Percentiles rank a stretch among this genome's conserved stretches.
Evolutionary conservation across 2,113 vertebrate genomes (phyloP).

Genomic region (Puntigrus tetrazona): DNA sequence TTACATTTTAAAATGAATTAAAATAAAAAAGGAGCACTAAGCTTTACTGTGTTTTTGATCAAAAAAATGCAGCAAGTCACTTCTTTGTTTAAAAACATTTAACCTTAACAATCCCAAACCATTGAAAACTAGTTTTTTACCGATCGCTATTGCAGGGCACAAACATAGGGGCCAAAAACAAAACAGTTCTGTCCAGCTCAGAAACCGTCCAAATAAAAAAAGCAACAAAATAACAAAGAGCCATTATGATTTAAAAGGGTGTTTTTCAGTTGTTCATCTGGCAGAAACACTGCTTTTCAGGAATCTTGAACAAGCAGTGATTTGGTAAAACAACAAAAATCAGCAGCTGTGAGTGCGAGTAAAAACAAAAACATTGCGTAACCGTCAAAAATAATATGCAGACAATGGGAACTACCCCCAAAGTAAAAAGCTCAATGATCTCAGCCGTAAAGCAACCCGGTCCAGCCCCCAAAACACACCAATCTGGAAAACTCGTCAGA

Average conservation of each 20-base stretch:
- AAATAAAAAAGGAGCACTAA: background rate
- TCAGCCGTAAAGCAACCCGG: background rate
- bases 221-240: background rate
- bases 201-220: background rate
- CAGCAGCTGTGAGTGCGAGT: slow-evolving; percentile 14
- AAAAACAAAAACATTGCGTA: slow-evolving; percentile 15
- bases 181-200: background rate
- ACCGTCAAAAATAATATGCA: slow-evolving; percentile 25
- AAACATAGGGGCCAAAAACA: background rate
- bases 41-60: background rate
- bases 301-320: background rate
- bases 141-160: background rate
- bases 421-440: slow-evolving; percentile 20
- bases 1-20: background rate
- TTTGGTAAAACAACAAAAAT: slow-evolving; percentile 4
- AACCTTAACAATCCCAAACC: background rate
- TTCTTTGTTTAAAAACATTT: background rate
- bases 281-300: background rate
- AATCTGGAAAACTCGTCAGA: slow-evolving; percentile 25
- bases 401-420: slow-evolving; percentile 14
- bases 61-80: background rate
- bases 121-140: background rate
- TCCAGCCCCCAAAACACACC: slow-evolving; percentile 15
- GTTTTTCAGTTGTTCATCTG: background rate
- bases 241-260: background rate